These are phyloP conservation scores for Amblyopsis rosae DNA, from an alignment of 2,113 vertebrate genomes.

Conservation along the genomic window DNA sequence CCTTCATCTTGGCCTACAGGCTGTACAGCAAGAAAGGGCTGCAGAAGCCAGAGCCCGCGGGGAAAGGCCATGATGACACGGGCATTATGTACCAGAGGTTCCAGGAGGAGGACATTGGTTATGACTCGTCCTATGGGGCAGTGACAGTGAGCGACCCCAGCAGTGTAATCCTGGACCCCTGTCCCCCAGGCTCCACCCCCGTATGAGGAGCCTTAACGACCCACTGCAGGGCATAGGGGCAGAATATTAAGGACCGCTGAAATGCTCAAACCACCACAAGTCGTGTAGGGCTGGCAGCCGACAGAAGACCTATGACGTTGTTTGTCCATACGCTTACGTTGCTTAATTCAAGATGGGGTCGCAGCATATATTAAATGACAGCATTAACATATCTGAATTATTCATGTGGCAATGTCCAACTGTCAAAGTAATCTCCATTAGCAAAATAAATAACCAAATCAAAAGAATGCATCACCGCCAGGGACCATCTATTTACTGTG, in stretches of 20 bases:
- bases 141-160: constrained; percentile 80
- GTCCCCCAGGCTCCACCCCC: constrained; percentile 66
- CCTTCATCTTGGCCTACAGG: constrained; percentile 91
- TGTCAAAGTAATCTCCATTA: constrained; percentile 12
- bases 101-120: constrained; percentile 84
- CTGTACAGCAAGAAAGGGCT: constrained; percentile 83
- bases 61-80: constrained; percentile 83
- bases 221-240: not conserved
- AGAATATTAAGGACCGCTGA: not conserved
- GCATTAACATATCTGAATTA: constrained; percentile 11
- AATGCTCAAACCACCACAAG: too few species aligned
- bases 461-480: not conserved
- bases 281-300: too few species aligned
- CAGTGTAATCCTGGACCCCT: constrained; percentile 76
- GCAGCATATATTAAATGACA: constrained; percentile 7
- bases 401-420: not conserved
- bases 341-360: not conserved
- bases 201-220: constrained; percentile 47
- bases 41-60: constrained; percentile 80
- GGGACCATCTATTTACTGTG: not conserved
- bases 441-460: not conserved
- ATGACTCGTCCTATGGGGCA: constrained; percentile 86
- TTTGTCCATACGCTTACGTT: constrained; percentile 21
- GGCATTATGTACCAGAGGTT: constrained; percentile 91
- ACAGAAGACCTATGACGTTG: constrained; percentile 19